phyloP scores from a whole-genome alignment of 2,797 vertebrate species.

The Pteronotus mesoamericanus region DNA sequence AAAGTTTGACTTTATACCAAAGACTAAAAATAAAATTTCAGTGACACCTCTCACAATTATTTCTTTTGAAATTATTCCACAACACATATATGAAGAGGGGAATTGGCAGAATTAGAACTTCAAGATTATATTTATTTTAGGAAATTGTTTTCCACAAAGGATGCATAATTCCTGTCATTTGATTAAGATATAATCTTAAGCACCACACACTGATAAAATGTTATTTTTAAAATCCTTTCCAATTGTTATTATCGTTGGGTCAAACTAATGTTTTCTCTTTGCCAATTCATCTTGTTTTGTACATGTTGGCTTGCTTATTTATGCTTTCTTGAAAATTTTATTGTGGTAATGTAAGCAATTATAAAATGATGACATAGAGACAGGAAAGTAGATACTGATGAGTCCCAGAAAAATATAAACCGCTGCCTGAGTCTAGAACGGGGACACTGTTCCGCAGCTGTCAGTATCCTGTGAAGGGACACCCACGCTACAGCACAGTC shows the following conservation, averaged over 20 bases:
- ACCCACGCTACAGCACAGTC: not conserved
- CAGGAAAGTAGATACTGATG: not conserved
- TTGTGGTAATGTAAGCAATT: not conserved
- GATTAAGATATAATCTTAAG: not conserved
- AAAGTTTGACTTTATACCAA: not conserved
- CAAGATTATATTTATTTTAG: conserved; percentile 28
- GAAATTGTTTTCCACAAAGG: conserved; percentile 1
- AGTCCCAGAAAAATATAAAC: not conserved
- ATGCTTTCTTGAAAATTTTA: not conserved
- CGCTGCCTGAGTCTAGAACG: not conserved
- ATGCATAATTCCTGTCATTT: not conserved
- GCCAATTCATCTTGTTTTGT: not conserved
- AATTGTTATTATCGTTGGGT: not conserved
- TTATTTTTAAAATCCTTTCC: not conserved
- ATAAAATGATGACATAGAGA: not conserved
- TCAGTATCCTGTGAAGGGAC: not conserved
- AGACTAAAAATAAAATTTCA: conserved; percentile 31
- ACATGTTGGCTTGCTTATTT: not conserved
- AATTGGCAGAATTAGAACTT: not conserved
- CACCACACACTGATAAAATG: not conserved
- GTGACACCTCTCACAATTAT: not conserved
- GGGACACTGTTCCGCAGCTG: not conserved
- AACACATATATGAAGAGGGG: not conserved
- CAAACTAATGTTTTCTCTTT: not conserved
- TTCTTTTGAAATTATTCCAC: conserved; percentile 27